A percentile compares a stretch with the other conserved stretches of the same genome.
Evolutionary conservation across 2,888 invertebrate species (phyloP).

Genomic region (Junonia oenone): DNA sequence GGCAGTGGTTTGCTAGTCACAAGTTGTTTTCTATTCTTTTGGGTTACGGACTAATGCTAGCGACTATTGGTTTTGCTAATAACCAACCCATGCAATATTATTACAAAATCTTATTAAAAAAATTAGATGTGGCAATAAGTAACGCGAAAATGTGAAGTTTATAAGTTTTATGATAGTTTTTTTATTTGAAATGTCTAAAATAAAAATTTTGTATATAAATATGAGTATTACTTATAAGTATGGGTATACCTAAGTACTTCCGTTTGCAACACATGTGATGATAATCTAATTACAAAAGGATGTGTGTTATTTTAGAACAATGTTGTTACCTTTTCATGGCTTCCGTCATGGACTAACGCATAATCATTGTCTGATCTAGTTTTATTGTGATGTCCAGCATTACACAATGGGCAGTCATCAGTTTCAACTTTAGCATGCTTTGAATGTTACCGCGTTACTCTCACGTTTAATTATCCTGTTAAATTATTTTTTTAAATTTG

Average conservation of each 20-base stretch:
- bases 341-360: constrained; percentile 63
- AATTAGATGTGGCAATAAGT: constrained; percentile 58
- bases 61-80: constrained; percentile 82
- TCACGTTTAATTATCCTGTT: not conserved
- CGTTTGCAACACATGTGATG: constrained; percentile 1
- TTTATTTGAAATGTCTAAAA: not conserved
- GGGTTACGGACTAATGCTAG: constrained; percentile 81
- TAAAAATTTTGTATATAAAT: not conserved
- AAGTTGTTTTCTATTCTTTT: constrained; percentile 81
- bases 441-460: constrained; percentile 6
- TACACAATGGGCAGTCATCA: constrained; percentile 33
- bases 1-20: constrained; percentile 80
- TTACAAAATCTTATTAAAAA: constrained; percentile 75
- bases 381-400: constrained; percentile 52
- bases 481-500: not conserved
- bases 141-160: constrained; percentile 46
- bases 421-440: constrained; percentile 35
- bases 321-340: constrained; percentile 52
- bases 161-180: not conserved
- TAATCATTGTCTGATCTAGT: constrained; percentile 65
- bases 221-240: not conserved
- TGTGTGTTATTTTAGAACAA: constrained; percentile 64
- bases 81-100: constrained; percentile 82
- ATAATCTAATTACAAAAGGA: constrained; percentile 36
- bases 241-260: not conserved